Evolutionary conservation across 2,888 invertebrate species (phyloP).

Genomic region (Rugalucina vietnamica): DNA sequence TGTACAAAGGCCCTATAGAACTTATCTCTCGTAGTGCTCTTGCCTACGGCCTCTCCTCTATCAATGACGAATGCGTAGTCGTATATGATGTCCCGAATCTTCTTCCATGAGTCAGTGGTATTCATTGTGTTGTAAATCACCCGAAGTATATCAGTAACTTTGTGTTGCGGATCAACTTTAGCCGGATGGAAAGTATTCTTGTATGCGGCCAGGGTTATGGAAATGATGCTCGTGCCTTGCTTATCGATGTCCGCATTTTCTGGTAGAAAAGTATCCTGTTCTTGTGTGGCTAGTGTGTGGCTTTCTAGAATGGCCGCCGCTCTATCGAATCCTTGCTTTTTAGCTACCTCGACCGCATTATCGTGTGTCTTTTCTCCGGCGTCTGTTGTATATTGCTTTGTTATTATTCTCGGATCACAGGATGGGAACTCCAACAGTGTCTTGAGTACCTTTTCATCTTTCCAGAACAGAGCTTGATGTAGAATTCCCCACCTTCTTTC

Average conservation of each 20-base stretch:
- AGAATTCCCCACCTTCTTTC: conserved; percentile 63
- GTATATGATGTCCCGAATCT: conserved; percentile 52
- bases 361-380: conserved; percentile 41
- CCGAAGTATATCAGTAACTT: conserved; percentile 37
- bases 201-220: conserved; percentile 58
- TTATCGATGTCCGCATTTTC: conserved; percentile 4
- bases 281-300: conserved; percentile 16
- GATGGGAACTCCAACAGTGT: conserved; percentile 37
- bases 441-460: conserved; percentile 35
- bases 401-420: conserved; percentile 47
- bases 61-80: conserved; percentile 48
- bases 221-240: conserved; percentile 41
- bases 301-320: conserved; percentile 22
- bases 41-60: conserved; percentile 25
- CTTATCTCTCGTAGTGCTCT: conserved; percentile 33
- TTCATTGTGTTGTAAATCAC: conserved; percentile 52
- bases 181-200: conserved; percentile 59
- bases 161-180: conserved; percentile 38
- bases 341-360: conserved; percentile 55
- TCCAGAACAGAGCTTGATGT: conserved; percentile 63
- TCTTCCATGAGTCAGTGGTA: conserved; percentile 43
- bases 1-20: conserved; percentile 52
- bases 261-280: conserved; percentile 43
- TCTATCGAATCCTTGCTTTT: conserved; percentile 42
- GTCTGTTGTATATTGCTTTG: conserved; percentile 58